Percentiles rank a stretch among this genome's conserved stretches.
phyloP scores from a whole-genome alignment of 2,888 invertebrate species.

The Oxytorus armatus region DNA sequence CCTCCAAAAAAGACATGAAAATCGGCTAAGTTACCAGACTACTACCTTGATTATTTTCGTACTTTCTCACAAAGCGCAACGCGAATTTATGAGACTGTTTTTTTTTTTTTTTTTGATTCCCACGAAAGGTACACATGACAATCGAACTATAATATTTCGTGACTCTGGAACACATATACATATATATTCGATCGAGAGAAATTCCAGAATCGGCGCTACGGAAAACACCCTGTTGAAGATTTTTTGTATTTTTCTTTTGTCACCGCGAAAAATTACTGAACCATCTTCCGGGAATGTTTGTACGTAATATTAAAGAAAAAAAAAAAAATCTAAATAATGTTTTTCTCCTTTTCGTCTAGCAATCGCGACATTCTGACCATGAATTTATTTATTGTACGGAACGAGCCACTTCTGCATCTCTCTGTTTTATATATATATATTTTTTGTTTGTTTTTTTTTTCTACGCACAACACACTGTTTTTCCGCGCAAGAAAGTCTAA shows the following conservation, averaged over 20 bases:
- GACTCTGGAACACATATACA: constrained; percentile 42
- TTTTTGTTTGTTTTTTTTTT: constrained; percentile 20
- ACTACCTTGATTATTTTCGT: no score
- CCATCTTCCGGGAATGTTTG: constrained; percentile 9
- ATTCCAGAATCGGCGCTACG: constrained; percentile 43
- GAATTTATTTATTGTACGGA: constrained; percentile 62
- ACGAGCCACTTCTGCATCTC: constrained; percentile 47
- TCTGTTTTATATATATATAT: constrained; percentile 3
- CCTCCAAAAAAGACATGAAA: no score
- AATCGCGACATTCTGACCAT: constrained; percentile 49
- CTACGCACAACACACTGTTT: constrained; percentile 34
- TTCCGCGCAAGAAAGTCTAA: constrained; percentile 21
- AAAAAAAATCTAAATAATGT: not conserved
- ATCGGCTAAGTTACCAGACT: no score
- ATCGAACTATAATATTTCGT: constrained; percentile 56
- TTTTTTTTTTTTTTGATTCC: constrained; percentile 18
- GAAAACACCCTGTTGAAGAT: constrained; percentile 50
- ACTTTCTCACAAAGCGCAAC: constrained; percentile 17
- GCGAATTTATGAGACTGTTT: constrained; percentile 28
- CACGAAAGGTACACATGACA: constrained; percentile 52
- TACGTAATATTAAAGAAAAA: constrained; percentile 3
- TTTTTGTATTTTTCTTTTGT: constrained; percentile 1
- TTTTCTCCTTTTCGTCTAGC: constrained; percentile 13
- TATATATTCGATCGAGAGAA: constrained; percentile 49
- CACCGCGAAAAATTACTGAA: not conserved